Evolutionary conservation across 2,113 vertebrate genomes (phyloP).

Genomic region (Plotosus lineatus): DNA sequence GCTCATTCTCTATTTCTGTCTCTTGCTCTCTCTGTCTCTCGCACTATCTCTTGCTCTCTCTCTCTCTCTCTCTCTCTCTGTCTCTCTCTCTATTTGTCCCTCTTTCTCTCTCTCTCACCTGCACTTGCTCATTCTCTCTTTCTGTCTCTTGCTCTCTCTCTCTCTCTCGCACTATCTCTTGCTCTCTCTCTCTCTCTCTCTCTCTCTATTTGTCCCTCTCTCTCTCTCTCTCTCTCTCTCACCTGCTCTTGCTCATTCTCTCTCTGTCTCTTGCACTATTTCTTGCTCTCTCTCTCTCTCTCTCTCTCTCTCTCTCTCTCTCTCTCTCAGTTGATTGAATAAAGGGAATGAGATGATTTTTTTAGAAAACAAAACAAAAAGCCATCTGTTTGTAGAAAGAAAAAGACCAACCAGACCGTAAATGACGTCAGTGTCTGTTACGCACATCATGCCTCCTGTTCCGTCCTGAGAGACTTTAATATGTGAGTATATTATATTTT

Average conservation of each 20-base stretch:
- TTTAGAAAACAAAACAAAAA: not conserved
- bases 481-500: not conserved
- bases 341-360: too few species aligned
- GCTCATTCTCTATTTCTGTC: not conserved
- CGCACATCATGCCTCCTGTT: not conserved
- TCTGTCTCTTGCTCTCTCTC: not conserved
- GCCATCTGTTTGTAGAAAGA: constrained; percentile 15
- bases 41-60: too few species aligned
- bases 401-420: constrained; percentile 22
- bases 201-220: too few species aligned
- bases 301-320: not conserved
- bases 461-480: not conserved
- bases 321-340: not conserved
- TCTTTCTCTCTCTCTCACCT: too few species aligned
- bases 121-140: not conserved
- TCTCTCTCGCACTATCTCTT: too few species aligned
- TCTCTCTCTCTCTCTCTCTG: not conserved
- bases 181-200: not conserved
- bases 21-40: not conserved
- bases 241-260: too few species aligned
- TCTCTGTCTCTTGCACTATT: too few species aligned
- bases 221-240: not conserved
- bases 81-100: too few species aligned
- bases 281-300: too few species aligned
- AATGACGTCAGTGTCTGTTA: constrained; percentile 32